Evolutionary conservation across 2,888 invertebrate species (phyloP).

Genomic region (Eupithecia subumbrata): DNA sequence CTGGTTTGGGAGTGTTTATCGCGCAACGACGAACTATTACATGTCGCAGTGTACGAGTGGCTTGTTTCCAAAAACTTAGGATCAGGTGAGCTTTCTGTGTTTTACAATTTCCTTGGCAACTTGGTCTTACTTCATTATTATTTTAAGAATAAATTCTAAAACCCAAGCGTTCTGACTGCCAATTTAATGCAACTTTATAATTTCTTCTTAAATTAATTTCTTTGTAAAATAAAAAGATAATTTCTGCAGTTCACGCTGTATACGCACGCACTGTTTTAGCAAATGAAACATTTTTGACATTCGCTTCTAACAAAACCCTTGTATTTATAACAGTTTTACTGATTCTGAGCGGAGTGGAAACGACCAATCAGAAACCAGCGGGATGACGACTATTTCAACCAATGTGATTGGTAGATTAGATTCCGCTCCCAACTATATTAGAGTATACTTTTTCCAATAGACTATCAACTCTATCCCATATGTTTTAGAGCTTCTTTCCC

Average conservation of each 20-base stretch:
- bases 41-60: slow-evolving; percentile 97
- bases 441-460: background rate
- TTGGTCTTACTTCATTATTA: too few relatives aligned
- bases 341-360: background rate
- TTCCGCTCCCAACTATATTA: background rate
- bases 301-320: background rate
- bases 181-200: background rate
- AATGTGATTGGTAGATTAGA: background rate
- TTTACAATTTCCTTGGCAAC: background rate
- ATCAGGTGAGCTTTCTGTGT: slow-evolving; percentile 59
- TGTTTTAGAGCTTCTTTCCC: slow-evolving; percentile 81
- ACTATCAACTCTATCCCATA: background rate
- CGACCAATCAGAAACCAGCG: background rate
- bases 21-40: slow-evolving; percentile 93
- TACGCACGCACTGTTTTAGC: background rate
- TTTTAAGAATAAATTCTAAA: background rate
- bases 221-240: too few relatives aligned
- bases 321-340: background rate
- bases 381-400: background rate
- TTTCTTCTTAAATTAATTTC: too few relatives aligned
- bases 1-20: slow-evolving; percentile 87
- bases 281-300: background rate
- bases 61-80: slow-evolving; percentile 90
- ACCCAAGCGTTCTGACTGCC: background rate
- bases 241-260: background rate